A percentile compares a stretch with the other conserved stretches of the same genome.
Conservation (phyloP, 2,888 invertebrate species). For the Perizoma affinitatum region DNA sequence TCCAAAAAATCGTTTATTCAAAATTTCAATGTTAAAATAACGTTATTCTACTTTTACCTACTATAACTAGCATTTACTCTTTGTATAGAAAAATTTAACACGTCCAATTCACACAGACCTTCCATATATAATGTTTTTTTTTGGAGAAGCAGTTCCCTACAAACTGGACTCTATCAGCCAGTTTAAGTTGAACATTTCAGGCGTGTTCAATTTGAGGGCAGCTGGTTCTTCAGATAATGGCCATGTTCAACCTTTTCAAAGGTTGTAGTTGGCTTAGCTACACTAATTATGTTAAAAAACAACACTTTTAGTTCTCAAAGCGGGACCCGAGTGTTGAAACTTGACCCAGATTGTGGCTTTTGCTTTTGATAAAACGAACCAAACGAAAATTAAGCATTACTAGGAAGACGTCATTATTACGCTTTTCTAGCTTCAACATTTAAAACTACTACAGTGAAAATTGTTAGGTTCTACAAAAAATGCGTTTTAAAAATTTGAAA, state of each 20-base stretch:
- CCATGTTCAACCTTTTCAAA: slow-evolving; percentile 47
- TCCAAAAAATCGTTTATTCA: not conserved
- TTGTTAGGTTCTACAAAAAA: no score
- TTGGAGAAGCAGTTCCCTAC: slow-evolving; percentile 24
- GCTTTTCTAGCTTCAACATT: no score
- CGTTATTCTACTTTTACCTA: not conserved
- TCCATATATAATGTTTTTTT: slow-evolving; percentile 10
- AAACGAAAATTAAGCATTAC: slow-evolving; percentile 7
- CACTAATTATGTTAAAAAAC: slow-evolving; percentile 78
- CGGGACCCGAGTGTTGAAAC: slow-evolving; percentile 48
- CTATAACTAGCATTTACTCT: slow-evolving; percentile 24
- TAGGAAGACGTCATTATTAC: not conserved
- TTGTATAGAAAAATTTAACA: slow-evolving; percentile 31
- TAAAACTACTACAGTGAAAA: no score
- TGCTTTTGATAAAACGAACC: slow-evolving; percentile 24
- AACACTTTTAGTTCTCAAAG: slow-evolving; percentile 62
- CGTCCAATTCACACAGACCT: slow-evolving; percentile 27
- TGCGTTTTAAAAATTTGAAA: no score
- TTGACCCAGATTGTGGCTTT: slow-evolving; percentile 51
- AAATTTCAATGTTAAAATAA: slow-evolving; percentile 2
- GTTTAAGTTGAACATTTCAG: slow-evolving; percentile 27
- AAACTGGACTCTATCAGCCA: slow-evolving; percentile 27
- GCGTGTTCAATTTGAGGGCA: not conserved
- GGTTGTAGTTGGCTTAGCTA: slow-evolving; percentile 59
- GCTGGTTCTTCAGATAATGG: slow-evolving; percentile 41